Percentiles rank a stretch among this genome's conserved stretches.
Evolutionary conservation across 2,113 vertebrate genomes (phyloP).

Genomic region (Seriola dumerili): DNA sequence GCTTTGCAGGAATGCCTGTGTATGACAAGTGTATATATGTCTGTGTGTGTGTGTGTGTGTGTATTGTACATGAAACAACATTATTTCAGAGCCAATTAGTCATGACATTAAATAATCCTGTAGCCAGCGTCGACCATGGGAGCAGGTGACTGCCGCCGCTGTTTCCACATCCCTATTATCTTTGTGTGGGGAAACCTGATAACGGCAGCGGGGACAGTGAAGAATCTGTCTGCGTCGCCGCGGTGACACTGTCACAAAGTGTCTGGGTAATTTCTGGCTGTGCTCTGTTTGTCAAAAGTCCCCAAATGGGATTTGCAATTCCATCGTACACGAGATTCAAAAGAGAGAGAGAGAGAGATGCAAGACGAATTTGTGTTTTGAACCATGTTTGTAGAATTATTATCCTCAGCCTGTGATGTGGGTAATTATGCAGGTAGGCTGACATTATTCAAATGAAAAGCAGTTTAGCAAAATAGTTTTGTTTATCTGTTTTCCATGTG

Average conservation of each 20-base stretch:
- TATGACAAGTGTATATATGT: background rate
- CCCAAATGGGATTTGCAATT: constrained; percentile 51
- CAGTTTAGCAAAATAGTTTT: constrained; percentile 62
- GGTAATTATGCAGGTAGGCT: constrained; percentile 64
- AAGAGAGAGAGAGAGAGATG: constrained; percentile 30
- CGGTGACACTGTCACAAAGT: constrained; percentile 36
- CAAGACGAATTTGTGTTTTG: constrained; percentile 51
- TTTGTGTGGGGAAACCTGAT: constrained; percentile 43
- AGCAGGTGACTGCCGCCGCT: constrained; percentile 2
- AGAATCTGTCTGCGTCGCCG: background rate
- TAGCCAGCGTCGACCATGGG: background rate
- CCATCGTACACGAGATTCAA: constrained; percentile 22
- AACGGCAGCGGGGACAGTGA: constrained; percentile 19
- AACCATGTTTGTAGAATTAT: constrained; percentile 66
- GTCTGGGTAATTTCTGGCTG: constrained; percentile 28
- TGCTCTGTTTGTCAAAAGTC: constrained; percentile 20
- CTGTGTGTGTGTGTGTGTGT: background rate
- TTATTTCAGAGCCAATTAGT: constrained; percentile 55
- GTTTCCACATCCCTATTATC: background rate
- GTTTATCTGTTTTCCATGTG: constrained; percentile 14
- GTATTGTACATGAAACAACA: constrained; percentile 21
- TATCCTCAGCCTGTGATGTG: constrained; percentile 57
- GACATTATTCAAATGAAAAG: constrained; percentile 64
- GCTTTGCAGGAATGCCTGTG: constrained; percentile 7
- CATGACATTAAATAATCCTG: constrained; percentile 45